A percentile compares a stretch with the other conserved stretches of the same genome.
phyloP scores from a whole-genome alignment of 1,140 invertebrate genomes.

The Melitaea cinxia region DNA sequence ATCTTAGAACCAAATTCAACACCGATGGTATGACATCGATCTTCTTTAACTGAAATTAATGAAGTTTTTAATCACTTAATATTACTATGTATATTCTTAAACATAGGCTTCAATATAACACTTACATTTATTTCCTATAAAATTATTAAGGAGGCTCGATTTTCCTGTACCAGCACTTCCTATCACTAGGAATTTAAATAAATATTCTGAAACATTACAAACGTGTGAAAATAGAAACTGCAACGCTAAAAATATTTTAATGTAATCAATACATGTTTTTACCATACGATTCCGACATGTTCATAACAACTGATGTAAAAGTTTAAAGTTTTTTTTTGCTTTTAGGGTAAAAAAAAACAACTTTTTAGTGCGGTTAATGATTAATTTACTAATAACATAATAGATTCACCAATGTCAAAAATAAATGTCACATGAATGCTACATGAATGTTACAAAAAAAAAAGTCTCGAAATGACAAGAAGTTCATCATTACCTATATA shows the following conservation, averaged over 20 bases:
- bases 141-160: conserved; percentile 94
- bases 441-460: too few species aligned
- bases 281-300: conserved; percentile 68
- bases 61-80: not conserved
- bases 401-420: not conserved
- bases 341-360: not conserved
- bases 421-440: not conserved
- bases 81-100: too few species aligned
- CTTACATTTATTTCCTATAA: conserved; percentile 95
- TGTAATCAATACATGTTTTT: conserved; percentile 7
- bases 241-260: not conserved
- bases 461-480: too few species aligned
- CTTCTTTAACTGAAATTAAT: conserved; percentile 86
- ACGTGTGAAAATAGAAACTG: not conserved
- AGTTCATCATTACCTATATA: too few species aligned
- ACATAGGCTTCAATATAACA: too few species aligned
- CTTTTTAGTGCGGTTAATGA: not conserved
- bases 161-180: conserved; percentile 93
- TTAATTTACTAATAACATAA: too few species aligned
- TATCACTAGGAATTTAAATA: conserved; percentile 93
- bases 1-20: conserved; percentile 94
- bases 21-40: conserved; percentile 91
- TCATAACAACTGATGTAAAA: not conserved
- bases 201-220: conserved; percentile 85
- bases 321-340: not conserved